phyloP scores from a whole-genome alignment of 2,888 invertebrate species.

The Chalcosyrphus nemorum region DNA sequence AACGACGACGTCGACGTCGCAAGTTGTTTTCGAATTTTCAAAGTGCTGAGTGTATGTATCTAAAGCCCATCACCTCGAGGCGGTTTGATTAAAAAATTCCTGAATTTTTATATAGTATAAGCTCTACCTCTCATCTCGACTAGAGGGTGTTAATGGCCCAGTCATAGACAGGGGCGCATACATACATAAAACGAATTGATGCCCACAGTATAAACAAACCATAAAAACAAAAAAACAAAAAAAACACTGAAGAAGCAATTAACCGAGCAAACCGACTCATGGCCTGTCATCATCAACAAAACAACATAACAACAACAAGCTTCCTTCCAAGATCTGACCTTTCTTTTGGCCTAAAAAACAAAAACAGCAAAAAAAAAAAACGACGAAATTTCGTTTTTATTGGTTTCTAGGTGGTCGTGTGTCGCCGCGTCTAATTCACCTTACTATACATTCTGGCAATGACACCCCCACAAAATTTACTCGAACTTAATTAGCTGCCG shows the following conservation, averaged over 20 bases:
- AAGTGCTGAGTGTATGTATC: background rate
- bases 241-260: conserved; percentile 41
- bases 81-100: conserved; percentile 45
- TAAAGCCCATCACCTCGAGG: background rate
- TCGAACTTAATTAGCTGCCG: conserved; percentile 61
- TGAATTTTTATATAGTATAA: conserved; percentile 8
- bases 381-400: background rate
- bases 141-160: conserved; percentile 32
- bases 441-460: conserved; percentile 20
- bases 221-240: background rate
- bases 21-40: conserved; percentile 1
- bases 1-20: background rate
- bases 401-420: conserved; percentile 8
- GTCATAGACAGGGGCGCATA: background rate
- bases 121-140: background rate
- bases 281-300: conserved; percentile 40
- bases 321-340: conserved; percentile 37
- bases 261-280: conserved; percentile 45
- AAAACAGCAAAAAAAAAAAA: conserved; percentile 20
- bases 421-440: conserved; percentile 3
- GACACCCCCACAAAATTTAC: conserved; percentile 43
- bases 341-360: conserved; percentile 5
- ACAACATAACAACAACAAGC: conserved; percentile 9
- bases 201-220: conserved; percentile 48
- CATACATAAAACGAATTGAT: conserved; percentile 51